These are phyloP conservation scores for Hydropsyche betteni DNA, from an alignment of 2,888 invertebrate genomes.

Conservation along the genomic window DNA sequence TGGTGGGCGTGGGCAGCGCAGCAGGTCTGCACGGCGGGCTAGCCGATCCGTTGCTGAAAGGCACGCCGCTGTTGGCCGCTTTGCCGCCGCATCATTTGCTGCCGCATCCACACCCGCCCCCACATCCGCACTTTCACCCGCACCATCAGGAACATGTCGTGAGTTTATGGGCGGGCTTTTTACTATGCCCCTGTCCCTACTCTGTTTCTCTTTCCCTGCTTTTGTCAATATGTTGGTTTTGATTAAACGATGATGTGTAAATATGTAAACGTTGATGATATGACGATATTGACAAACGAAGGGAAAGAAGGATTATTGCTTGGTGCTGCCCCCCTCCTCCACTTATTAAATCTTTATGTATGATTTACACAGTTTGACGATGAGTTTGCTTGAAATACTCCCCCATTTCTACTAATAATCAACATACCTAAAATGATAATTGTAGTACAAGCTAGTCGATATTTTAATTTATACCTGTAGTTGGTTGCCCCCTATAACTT, in stretches of 20 bases:
- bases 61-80: slow-evolving; percentile 64
- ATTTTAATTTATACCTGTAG: slow-evolving; percentile 15
- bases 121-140: slow-evolving; percentile 65
- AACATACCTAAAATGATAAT: neutral
- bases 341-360: slow-evolving; percentile 55
- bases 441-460: slow-evolving; percentile 4
- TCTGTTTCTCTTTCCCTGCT: slow-evolving; percentile 54
- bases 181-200: slow-evolving; percentile 41
- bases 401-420: slow-evolving; percentile 53
- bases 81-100: slow-evolving; percentile 66
- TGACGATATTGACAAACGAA: slow-evolving; percentile 30
- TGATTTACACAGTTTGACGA: slow-evolving; percentile 54
- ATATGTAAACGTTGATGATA: neutral
- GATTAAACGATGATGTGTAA: too few species aligned
- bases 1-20: slow-evolving; percentile 54
- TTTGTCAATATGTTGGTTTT: slow-evolving; percentile 5
- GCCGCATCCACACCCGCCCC: slow-evolving; percentile 68
- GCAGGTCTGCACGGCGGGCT: slow-evolving; percentile 65
- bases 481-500: neutral
- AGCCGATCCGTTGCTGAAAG: slow-evolving; percentile 46
- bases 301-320: slow-evolving; percentile 52
- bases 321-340: slow-evolving; percentile 65
- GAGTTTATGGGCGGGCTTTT: slow-evolving; percentile 55
- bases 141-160: slow-evolving; percentile 74
- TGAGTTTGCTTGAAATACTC: slow-evolving; percentile 59